Base-by-base conservation (phyloP, 1,140 invertebrate species). In the Drosophila sp. region DNA sequence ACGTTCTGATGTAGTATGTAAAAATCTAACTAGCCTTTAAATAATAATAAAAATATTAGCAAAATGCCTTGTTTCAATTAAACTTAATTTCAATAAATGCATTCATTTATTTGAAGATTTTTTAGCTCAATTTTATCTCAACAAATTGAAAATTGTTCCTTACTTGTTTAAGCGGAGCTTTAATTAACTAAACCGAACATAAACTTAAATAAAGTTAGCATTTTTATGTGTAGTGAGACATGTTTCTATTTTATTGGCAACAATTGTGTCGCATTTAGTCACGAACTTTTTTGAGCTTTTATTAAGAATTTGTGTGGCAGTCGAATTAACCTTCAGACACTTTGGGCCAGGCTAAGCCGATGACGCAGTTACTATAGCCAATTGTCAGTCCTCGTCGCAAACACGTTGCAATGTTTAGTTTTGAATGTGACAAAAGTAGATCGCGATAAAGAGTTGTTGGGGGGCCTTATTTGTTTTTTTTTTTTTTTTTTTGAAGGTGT, bases 381-480 rank as follows among this genome's bases (percentile, higher is more conserved):
- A 38, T 38, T 38, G 36, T 38, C 36, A 38, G 11, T 38, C 36
- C 36, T 38, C 36, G 36, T 38, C 4, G 36, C n/a, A 46, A 48
- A 72, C 70, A 67, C 50, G 40, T 67, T 38, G 36, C 57, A 36
- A 38, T 45, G 43, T 58, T 76, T 76, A 57, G 70, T 54, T 51
- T 29, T 38, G 27, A 80, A 63, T 81, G 78, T 73, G 78, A 81
- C 78, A 81, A 77, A 81, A 81, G 69, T 81, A 77, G 78, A 81
- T 81, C 73, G 73, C 69, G 65, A 73, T 77, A 72, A 48, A 62
- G 64, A 38, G 71, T 58, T 7, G 36, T 38, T 43, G 16, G 41
- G 13, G 16, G 14, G 6, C 16, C 14, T 14, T 43, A 43, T 18
- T 43, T 25, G 8, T n/a, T 27, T 48, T 48, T 21, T 14, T 43